These are phyloP conservation scores for Macrophya alboannulata DNA, from an alignment of 2,888 invertebrate species.

Conservation along the genomic window DNA sequence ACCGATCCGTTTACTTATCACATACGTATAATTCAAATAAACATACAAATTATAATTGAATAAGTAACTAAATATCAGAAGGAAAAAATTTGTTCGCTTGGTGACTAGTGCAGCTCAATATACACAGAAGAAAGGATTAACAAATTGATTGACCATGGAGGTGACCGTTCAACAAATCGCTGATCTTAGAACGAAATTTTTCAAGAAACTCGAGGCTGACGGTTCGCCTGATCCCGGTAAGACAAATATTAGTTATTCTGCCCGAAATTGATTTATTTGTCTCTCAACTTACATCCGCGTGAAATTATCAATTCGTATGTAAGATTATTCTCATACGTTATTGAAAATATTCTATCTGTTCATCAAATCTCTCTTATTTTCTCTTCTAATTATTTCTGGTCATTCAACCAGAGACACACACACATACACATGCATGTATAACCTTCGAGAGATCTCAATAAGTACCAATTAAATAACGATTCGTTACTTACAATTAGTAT, in stretches of 20 bases:
- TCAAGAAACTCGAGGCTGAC: conserved; percentile 74
- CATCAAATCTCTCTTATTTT: conserved; percentile 36
- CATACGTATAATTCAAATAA: not conserved
- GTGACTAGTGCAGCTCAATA: not conserved
- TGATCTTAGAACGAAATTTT: conserved; percentile 75
- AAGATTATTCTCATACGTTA: not conserved
- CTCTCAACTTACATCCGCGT: conserved; percentile 12
- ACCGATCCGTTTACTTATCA: not conserved
- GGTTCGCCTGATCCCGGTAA: conserved; percentile 72
- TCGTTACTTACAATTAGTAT: not conserved
- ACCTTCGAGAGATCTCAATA: conserved; percentile 11
- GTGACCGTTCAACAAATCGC: conserved; percentile 68
- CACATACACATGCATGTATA: not conserved
- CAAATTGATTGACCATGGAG: conserved; percentile 69
- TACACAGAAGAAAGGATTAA: not conserved
- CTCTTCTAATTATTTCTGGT: conserved; percentile 47
- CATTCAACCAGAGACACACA: not conserved
- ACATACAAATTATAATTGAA: not conserved
- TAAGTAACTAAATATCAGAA: not conserved
- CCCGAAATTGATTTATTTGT: not conserved
- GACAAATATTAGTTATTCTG: not conserved
- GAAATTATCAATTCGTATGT: not conserved
- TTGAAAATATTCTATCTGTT: not conserved
- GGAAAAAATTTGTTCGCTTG: not conserved
- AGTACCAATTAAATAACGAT: not conserved